Base-by-base conservation (phyloP, 2,888 invertebrate genomes). In the Dasypolia templi region DNA sequence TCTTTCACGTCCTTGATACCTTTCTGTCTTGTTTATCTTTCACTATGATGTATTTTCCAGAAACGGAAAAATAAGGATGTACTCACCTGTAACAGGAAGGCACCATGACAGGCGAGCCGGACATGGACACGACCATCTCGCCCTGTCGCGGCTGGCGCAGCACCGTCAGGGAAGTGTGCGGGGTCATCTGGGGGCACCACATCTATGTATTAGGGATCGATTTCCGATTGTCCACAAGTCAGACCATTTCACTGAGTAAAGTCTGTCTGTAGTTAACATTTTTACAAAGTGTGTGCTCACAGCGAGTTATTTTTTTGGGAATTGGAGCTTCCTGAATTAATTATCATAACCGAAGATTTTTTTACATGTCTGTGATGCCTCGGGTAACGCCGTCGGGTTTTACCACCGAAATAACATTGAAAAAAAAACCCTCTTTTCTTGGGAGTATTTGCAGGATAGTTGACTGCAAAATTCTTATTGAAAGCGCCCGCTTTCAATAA, bases 61-160 rank as follows among this genome's bases (percentile, higher is more conserved):
- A n/a, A n/a, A n/a, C n/a, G n/a, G n/a, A n/a, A n/a, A n/a, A n/a
- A n/a, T n/a, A n/a, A n/a, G n/a, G 32, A 32, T 29, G 26, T 70
- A 92, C 92, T 90, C 35, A 94, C 94, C 92, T 88, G 86, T 91
- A 91, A 68, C 89, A 91, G 44, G 91, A 78, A 0, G 97, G 96
- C 61, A 97, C 97, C 91, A 97, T 93, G 59, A 97, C 93, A 0
- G 97, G 97, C 70, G 97, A 97, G 12, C 97, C 97, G 9, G 97
- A 96, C 96, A 97, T 96, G 74, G 97, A 97, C 4, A 97, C 94
- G 14, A 97, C 97, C 95, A 97, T 97, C 94, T 97, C 97, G 0
- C 97, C 97, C 80, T 96, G 95, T 3, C 96, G 95, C 46, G 97
- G 97, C 83, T 97, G 95, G 0, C 97, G 95, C 32, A 97, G 91